Evolutionary conservation across 2,113 vertebrate species (phyloP).

Genomic region (Polyodon spathula): DNA sequence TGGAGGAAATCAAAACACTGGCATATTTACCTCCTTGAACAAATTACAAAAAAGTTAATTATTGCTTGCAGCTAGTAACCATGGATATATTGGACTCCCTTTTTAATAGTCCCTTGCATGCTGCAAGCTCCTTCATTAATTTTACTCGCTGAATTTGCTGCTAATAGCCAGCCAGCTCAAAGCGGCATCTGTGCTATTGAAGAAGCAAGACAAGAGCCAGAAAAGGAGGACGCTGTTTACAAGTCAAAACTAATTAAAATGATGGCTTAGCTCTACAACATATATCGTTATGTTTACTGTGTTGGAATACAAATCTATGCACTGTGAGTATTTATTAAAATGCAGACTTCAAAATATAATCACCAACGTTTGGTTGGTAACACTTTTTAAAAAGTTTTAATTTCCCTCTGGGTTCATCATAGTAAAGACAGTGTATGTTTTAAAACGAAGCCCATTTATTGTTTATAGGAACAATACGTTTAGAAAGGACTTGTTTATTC

Average conservation of each 20-base stretch:
- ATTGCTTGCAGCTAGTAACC: constrained; percentile 65
- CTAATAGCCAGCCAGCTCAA: constrained; percentile 65
- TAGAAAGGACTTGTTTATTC: no score
- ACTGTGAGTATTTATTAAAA: no score
- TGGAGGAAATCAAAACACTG: not conserved
- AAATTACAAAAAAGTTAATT: constrained; percentile 61
- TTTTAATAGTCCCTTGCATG: constrained; percentile 49
- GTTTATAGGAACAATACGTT: no score
- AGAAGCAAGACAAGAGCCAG: constrained; percentile 51
- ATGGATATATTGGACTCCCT: constrained; percentile 59
- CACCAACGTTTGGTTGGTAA: no score
- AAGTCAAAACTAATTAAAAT: constrained; percentile 64
- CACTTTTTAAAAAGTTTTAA: no score
- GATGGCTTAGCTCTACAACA: constrained; percentile 36
- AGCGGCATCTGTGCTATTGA: constrained; percentile 71
- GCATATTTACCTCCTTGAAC: constrained; percentile 6
- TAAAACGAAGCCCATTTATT: no score
- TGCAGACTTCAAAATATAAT: no score
- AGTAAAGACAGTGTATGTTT: no score
- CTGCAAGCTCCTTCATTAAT: constrained; percentile 60
- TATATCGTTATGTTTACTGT: not conserved
- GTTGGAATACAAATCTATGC: no score
- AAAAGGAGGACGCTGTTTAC: constrained; percentile 55
- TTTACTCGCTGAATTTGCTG: constrained; percentile 66
- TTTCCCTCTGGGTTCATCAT: no score